phyloP scores from a whole-genome alignment of 2,113 vertebrate genomes.

The Fregetta grallaria region DNA sequence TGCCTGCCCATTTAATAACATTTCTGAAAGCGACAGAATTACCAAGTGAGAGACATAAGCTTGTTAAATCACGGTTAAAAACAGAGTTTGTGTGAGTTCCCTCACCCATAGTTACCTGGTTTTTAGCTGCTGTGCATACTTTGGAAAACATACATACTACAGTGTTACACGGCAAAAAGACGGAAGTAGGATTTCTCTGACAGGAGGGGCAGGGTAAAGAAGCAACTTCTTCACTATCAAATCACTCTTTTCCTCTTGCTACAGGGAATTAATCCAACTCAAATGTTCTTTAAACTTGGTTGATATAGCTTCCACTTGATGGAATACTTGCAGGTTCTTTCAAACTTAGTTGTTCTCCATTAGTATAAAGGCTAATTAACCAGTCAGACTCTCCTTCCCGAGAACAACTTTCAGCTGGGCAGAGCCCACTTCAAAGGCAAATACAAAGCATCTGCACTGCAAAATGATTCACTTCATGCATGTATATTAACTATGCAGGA shows the following conservation, averaged over 20 bases:
- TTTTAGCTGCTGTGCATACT: not conserved
- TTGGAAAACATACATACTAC: not conserved
- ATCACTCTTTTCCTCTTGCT: not conserved
- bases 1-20: not conserved
- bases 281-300: not conserved
- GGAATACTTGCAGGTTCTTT: not conserved
- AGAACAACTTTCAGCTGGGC: not conserved
- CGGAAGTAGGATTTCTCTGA: not conserved
- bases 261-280: not conserved
- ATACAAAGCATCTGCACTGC: not conserved
- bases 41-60: not conserved
- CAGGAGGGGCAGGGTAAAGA: not conserved
- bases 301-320: not conserved
- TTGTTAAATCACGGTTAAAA: not conserved
- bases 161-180: not conserved
- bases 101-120: not conserved
- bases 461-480: not conserved
- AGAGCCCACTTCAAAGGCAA: not conserved
- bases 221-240: not conserved
- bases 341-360: not conserved
- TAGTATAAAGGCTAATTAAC: not conserved
- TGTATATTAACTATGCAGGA: not conserved
- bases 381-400: not conserved
- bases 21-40: not conserved
- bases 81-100: not conserved